Conservation (phyloP, 2,888 invertebrate genomes). For the Prenolepis imparis region DNA sequence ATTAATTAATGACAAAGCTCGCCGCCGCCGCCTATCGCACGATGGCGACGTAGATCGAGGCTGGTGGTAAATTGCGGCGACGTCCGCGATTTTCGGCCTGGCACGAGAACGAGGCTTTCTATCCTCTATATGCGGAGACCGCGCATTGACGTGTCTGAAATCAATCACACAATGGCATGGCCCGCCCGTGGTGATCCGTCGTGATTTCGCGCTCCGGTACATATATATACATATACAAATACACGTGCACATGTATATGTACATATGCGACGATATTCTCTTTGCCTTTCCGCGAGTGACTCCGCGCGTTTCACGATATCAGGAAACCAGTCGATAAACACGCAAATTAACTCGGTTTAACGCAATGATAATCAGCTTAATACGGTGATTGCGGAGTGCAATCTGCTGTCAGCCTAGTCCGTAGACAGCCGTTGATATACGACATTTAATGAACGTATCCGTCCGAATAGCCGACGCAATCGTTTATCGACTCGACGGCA, state of each 20-base stretch:
- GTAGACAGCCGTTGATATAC: constrained; percentile 61
- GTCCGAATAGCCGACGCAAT: constrained; percentile 22
- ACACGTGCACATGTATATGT: constrained; percentile 44
- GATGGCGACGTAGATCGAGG: constrained; percentile 56
- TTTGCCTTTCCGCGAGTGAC: constrained; percentile 40
- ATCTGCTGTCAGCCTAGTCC: constrained; percentile 66
- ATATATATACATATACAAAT: constrained; percentile 32
- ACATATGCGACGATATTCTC: constrained; percentile 53
- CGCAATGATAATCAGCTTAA: constrained; percentile 68
- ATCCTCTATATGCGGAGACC: constrained; percentile 46
- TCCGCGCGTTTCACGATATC: constrained; percentile 28
- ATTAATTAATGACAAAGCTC: constrained; percentile 84
- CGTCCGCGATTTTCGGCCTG: constrained; percentile 26
- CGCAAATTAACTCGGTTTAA: constrained; percentile 74
- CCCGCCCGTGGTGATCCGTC: constrained; percentile 59
- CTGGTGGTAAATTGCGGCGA: constrained; percentile 40
- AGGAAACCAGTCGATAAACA: constrained; percentile 61
- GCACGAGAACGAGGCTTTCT: constrained; percentile 51
- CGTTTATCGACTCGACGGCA: constrained; percentile 35
- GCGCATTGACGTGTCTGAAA: constrained; percentile 80
- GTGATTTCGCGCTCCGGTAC: constrained; percentile 39
- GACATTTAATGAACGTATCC: constrained; percentile 54
- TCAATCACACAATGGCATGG: constrained; percentile 75
- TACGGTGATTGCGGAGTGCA: constrained; percentile 64
- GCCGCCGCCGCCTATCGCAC: constrained; percentile 77